Evolutionary conservation across 1,140 invertebrate species (phyloP), one percentile per base, ranked within the genome.

Genomic region (Pogonognathellus flavescens): DNA sequence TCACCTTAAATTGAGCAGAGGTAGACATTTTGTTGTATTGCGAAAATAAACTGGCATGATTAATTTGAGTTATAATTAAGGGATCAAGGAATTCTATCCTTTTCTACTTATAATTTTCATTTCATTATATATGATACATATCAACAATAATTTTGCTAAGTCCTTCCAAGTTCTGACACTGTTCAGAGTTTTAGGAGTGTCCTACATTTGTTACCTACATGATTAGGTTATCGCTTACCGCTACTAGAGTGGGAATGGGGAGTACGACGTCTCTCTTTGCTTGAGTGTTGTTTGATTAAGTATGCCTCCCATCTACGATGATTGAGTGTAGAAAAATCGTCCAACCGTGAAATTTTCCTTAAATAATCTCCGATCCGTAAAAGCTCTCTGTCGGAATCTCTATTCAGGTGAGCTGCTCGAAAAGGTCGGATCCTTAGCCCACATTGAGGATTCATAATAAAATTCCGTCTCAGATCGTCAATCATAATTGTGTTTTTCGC

Each of bases 401-500:
- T 93, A 90, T 97, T 98, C 10, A 95, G 90, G 90, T 98, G 97
- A 0, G 97, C 97, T 89, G 98, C 94, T 8, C 94, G 93, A 90
- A 98, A 99, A 0, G 97, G 94, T 89, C 94, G 92, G 52, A 86
- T 86, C 10, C 87, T 20, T 10, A 88, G 53, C 7, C 98, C 98
- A 86, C 95, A 97, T 89, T 96, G 95, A 16, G 97, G 97, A 91
- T 99, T 99, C 97, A 99, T 98, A 16, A 99, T 94, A 89, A 99
- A 99, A 92, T 99, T 99, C 88, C 97, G 92, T 83, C 97, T 92
- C n/a, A 99, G 95, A 90, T 99, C 98, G 90, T 99, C 98, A 89
- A 99, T 97, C 97, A 99, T 99, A 87, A 99, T 97, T 0, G 98
- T 99, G 90, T 99, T 99, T 89, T 95, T 96, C 0, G 94, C 91